Evolutionary conservation across 2,888 invertebrate species (phyloP).

Genomic region (Drosophila affinis): DNA sequence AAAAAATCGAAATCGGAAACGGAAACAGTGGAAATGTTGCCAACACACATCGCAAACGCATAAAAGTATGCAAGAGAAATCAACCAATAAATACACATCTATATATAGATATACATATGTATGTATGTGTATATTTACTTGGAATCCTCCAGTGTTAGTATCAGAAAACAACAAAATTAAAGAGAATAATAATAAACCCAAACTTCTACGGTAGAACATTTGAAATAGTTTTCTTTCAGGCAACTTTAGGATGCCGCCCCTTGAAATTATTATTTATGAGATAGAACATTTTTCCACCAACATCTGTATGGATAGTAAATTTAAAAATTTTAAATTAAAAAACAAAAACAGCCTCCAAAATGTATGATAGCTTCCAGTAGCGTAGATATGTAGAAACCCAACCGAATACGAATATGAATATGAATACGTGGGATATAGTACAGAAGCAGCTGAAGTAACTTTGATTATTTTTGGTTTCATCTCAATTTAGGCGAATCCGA

Average conservation of each 20-base stretch:
- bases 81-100: slow-evolving; percentile 27
- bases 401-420: not conserved
- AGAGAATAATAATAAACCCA: slow-evolving; percentile 4
- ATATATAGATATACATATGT: slow-evolving; percentile 18
- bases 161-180: slow-evolving; percentile 3
- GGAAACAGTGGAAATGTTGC: slow-evolving; percentile 19
- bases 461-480: slow-evolving; percentile 43
- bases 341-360: not conserved
- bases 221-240: not conserved
- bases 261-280: slow-evolving; percentile 3
- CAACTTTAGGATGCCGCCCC: slow-evolving; percentile 5
- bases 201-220: not conserved
- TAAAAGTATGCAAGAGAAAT: slow-evolving; percentile 37
- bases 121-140: slow-evolving; percentile 24
- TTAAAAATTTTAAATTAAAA: slow-evolving; percentile 19
- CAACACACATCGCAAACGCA: slow-evolving; percentile 11
- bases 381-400: slow-evolving; percentile 23
- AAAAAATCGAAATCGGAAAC: slow-evolving; percentile 3
- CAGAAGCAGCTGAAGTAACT: slow-evolving; percentile 39
- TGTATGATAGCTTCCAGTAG: slow-evolving; percentile 40
- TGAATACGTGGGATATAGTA: not conserved
- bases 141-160: slow-evolving; percentile 6
- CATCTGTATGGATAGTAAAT: slow-evolving; percentile 1
- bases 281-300: not conserved
- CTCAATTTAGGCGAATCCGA: slow-evolving; percentile 6